A percentile compares a stretch with the other conserved stretches of the same genome.
These are phyloP conservation scores for Sphaerophoria rueppellii DNA, from an alignment of 2,888 invertebrate species.

Conservation along the genomic window DNA sequence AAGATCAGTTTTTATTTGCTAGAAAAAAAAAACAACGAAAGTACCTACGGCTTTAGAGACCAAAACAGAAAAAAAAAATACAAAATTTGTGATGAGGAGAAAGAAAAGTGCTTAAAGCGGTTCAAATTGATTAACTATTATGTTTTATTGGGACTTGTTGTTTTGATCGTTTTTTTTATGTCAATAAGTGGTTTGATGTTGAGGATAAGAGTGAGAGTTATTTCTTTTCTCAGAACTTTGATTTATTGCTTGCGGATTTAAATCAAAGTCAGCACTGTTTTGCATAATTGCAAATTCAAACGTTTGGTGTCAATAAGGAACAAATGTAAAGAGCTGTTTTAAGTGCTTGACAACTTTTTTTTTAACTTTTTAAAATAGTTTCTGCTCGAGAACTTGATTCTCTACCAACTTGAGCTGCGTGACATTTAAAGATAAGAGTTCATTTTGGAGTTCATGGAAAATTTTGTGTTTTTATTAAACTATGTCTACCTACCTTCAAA, in stretches of 20 bases:
- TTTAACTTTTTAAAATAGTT: too few species aligned
- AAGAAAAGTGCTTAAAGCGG: constrained; percentile 41
- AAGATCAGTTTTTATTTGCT: too few species aligned
- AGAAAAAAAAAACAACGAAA: too few species aligned
- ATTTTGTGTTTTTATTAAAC: too few species aligned
- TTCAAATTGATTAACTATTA: constrained; percentile 13
- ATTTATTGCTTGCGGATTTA: neutral
- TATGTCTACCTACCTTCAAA: too few species aligned
- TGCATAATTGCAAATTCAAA: constrained; percentile 2
- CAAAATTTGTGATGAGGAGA: constrained; percentile 22
- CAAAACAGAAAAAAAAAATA: constrained; percentile 7
- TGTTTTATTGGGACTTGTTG: constrained; percentile 16
- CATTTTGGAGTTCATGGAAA: too few species aligned
- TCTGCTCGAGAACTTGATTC: too few species aligned
- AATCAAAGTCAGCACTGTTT: constrained; percentile 29
- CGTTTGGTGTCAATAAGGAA: neutral
- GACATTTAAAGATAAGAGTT: too few species aligned
- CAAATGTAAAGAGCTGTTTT: neutral
- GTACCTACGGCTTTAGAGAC: neutral
- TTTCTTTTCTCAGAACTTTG: constrained; percentile 16
- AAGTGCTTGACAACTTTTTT: neutral
- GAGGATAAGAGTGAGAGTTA: constrained; percentile 62
- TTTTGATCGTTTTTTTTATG: neutral
- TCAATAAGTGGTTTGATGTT: neutral
- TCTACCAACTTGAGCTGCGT: too few species aligned